These are phyloP conservation scores for Sceloporus tristichus DNA, from an alignment of 2,113 vertebrate species.

Conservation along the genomic window DNA sequence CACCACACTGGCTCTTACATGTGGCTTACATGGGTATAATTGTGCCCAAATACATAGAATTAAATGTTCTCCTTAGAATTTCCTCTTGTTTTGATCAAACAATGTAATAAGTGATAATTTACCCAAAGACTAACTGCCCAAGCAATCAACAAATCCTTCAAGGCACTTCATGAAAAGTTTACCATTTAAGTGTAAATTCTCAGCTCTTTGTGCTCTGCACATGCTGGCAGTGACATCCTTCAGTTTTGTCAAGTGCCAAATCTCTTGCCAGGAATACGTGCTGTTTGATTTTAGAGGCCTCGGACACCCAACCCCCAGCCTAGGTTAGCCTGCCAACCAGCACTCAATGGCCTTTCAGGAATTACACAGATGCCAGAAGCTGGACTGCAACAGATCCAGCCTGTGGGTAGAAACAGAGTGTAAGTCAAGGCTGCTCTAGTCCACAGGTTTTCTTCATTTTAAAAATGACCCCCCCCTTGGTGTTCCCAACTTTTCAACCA, in stretches of 20 bases:
- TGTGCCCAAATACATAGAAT: neutral
- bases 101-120: neutral
- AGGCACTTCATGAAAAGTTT: neutral
- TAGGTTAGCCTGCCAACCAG: constrained; percentile 10
- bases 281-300: neutral
- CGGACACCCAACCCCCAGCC: neutral
- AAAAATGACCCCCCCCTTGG: too few species aligned
- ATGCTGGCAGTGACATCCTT: neutral
- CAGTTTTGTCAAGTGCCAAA: neutral
- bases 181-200: neutral
- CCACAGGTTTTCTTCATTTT: neutral
- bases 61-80: neutral
- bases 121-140: neutral
- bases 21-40: too few species aligned
- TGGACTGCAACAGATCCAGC: neutral
- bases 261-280: constrained; percentile 26
- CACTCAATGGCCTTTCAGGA: constrained; percentile 8
- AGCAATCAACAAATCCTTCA: neutral
- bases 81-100: neutral
- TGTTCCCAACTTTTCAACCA: neutral
- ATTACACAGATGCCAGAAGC: constrained; percentile 12
- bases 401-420: neutral
- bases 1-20: too few species aligned
- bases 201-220: neutral
- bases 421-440: neutral